Percentiles rank a stretch among this genome's conserved stretches.
These are phyloP conservation scores for Ophion ellenae DNA, from an alignment of 2,888 invertebrate species.

Conservation along the genomic window DNA sequence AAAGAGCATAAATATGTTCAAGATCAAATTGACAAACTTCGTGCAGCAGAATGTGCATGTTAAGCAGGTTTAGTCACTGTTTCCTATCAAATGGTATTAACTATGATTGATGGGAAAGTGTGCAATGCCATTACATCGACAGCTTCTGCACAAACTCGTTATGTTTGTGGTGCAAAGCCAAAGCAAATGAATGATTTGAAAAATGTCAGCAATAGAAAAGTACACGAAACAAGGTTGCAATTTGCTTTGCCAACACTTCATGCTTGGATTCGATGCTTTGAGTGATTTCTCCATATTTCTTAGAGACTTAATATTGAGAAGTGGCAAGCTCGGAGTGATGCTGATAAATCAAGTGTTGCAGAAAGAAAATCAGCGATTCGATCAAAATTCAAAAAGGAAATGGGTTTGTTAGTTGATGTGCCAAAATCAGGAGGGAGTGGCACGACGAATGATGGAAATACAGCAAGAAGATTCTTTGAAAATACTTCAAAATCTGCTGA, in stretches of 20 bases:
- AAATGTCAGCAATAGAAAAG: not conserved
- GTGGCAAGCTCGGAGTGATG: slow-evolving; percentile 56
- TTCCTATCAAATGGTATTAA: slow-evolving; percentile 56
- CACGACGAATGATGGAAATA: slow-evolving; percentile 67
- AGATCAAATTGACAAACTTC: slow-evolving; percentile 51
- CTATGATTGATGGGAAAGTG: slow-evolving; percentile 64
- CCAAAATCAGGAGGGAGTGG: slow-evolving; percentile 62
- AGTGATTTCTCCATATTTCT: slow-evolving; percentile 45
- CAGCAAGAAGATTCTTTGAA: slow-evolving; percentile 65
- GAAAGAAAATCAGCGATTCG: slow-evolving; percentile 48
- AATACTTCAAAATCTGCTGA: slow-evolving; percentile 42
- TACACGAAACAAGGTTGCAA: slow-evolving; percentile 40
- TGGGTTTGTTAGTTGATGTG: slow-evolving; percentile 62
- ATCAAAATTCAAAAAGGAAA: slow-evolving; percentile 38
- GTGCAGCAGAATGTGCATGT: slow-evolving; percentile 54
- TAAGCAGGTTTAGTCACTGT: slow-evolving; percentile 56
- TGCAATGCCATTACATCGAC: slow-evolving; percentile 54
- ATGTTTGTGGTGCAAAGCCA: slow-evolving; percentile 54
- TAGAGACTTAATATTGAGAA: no score
- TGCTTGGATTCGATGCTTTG: slow-evolving; percentile 65
- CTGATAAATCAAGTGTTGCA: slow-evolving; percentile 28
- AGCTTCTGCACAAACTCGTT: slow-evolving; percentile 59
- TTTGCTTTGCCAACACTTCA: slow-evolving; percentile 62
- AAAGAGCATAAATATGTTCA: slow-evolving; percentile 52
- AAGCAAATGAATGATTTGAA: no score